These are phyloP conservation scores for Arrhamphus sclerolepis DNA, from an alignment of 2,797 vertebrate species.

Conservation along the genomic window DNA sequence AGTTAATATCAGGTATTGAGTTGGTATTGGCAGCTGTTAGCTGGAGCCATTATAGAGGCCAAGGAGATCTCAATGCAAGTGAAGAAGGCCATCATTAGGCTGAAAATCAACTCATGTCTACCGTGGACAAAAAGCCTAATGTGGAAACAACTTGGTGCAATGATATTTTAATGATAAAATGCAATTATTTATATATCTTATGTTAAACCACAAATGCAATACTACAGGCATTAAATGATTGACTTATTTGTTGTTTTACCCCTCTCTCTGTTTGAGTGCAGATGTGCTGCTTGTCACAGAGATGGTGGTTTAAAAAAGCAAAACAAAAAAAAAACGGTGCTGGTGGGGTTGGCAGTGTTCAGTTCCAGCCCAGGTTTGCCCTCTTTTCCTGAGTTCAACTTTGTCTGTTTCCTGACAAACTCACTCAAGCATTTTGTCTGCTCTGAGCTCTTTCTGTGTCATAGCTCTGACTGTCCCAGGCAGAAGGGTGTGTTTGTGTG, in stretches of 20 bases:
- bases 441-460: constrained; percentile 49
- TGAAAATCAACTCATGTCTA: no score
- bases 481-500: constrained; percentile 43
- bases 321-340: no score
- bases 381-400: constrained; percentile 60
- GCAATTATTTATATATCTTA: no score
- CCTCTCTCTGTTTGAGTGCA: constrained; percentile 33
- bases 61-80: no score
- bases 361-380: constrained; percentile 49
- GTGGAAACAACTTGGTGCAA: no score
- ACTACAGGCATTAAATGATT: no score
- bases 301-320: neutral
- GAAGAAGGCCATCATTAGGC: no score
- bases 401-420: constrained; percentile 62
- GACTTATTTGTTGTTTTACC: constrained; percentile 40
- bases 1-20: no score
- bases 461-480: constrained; percentile 35
- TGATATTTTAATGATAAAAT: neutral
- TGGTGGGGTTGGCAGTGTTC: constrained; percentile 10
- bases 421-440: constrained; percentile 50
- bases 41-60: no score
- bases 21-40: no score
- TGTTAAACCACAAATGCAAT: no score
- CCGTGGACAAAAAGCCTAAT: no score
- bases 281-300: constrained; percentile 4